Percentiles rank a stretch among this genome's conserved stretches.
phyloP scores from a whole-genome alignment of 2,888 invertebrate genomes.

The Esperia sulphurella region DNA sequence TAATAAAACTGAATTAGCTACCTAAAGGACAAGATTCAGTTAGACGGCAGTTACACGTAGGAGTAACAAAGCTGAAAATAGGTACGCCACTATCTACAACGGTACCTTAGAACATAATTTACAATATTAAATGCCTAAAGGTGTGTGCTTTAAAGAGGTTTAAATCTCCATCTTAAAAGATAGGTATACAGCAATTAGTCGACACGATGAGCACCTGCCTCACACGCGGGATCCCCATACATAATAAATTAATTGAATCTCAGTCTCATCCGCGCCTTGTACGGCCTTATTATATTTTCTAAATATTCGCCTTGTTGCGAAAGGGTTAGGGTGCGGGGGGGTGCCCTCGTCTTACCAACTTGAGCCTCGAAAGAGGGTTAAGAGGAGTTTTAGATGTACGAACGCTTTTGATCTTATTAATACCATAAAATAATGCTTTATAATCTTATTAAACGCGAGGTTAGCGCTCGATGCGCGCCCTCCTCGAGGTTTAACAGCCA shows the following conservation, averaged over 20 bases:
- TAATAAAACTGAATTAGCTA: too few relatives aligned
- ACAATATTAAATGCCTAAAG: background rate
- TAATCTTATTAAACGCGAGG: conserved; percentile 88
- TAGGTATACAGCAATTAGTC: conserved; percentile 53
- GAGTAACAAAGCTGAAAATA: too few relatives aligned
- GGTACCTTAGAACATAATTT: background rate
- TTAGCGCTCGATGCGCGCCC: conserved; percentile 78
- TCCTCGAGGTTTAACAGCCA: conserved; percentile 49
- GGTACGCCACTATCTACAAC: too few relatives aligned
- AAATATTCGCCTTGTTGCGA: conserved; percentile 66
- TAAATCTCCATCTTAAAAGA: conserved; percentile 35
- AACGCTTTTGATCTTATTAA: conserved; percentile 88
- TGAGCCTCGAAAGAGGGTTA: conserved; percentile 74
- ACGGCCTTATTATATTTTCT: conserved; percentile 70
- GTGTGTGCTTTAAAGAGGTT: conserved; percentile 21
- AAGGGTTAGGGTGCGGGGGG: conserved; percentile 51
- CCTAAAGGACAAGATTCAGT: too few relatives aligned
- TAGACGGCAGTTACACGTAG: too few relatives aligned
- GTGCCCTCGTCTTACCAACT: conserved; percentile 77
- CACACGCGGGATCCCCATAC: conserved; percentile 73
- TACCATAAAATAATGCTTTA: conserved; percentile 87
- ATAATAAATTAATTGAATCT: conserved; percentile 79
- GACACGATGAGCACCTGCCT: conserved; percentile 67
- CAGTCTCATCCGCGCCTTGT: conserved; percentile 68
- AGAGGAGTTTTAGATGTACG: conserved; percentile 80